Percentiles rank a stretch among this genome's conserved stretches.
Evolutionary conservation across 2,797 vertebrate genomes (phyloP).

Genomic region (Sebastes trivittatus): DNA sequence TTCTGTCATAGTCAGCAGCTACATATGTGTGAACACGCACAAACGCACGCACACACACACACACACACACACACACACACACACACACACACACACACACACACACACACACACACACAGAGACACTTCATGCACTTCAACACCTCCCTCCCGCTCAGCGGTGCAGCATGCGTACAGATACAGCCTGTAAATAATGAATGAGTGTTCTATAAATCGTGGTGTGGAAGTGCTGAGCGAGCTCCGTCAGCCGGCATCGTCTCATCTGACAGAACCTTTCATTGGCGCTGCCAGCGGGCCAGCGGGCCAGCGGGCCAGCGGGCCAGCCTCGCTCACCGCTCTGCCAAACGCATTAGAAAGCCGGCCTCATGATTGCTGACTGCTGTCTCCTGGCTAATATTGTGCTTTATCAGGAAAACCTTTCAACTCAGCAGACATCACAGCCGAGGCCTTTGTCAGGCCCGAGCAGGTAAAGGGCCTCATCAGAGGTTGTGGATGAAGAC

Average conservation of each 20-base stretch:
- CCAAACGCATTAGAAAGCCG: not conserved
- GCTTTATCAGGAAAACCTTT: conserved; percentile 36
- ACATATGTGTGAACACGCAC: not conserved
- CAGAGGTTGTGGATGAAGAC: conserved; percentile 1
- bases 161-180: not conserved
- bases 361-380: conserved; percentile 31
- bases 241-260: not conserved
- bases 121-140: not conserved
- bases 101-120: not conserved
- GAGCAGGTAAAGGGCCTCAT: not conserved
- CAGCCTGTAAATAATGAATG: conserved; percentile 52
- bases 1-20: conserved; percentile 26
- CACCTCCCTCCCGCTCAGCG: not conserved
- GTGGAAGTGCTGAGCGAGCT: not conserved
- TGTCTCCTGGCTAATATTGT: conserved; percentile 11
- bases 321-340: conserved; percentile 5
- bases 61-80: not conserved
- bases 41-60: not conserved
- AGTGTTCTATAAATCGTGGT: conserved; percentile 31
- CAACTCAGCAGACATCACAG: not conserved
- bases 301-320: not conserved
- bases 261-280: conserved; percentile 17
- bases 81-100: not conserved
- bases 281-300: not conserved
- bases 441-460: not conserved